Evolutionary conservation across 2,113 vertebrate genomes (phyloP).

Genomic region (Larimichthys crocea): DNA sequence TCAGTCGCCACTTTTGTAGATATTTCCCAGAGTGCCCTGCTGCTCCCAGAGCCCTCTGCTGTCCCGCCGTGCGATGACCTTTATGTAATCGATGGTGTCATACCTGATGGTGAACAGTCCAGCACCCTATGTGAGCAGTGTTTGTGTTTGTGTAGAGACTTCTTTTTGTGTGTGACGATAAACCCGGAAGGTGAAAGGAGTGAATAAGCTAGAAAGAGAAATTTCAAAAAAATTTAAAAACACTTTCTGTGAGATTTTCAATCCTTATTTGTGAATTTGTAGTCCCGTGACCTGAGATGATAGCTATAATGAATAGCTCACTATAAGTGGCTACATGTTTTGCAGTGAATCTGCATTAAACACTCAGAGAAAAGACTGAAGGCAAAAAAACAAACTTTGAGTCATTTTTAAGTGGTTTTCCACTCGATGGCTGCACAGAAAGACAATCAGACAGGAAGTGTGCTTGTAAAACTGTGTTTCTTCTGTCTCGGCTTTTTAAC

Average conservation of each 20-base stretch:
- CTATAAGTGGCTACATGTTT: conserved; percentile 1
- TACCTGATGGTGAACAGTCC: conserved; percentile 41
- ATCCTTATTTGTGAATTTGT: conserved; percentile 24
- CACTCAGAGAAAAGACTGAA: background rate
- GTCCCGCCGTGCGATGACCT: conserved; percentile 56
- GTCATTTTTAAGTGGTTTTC: conserved; percentile 39
- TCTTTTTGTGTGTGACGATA: conserved; percentile 34
- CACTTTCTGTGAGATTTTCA: background rate
- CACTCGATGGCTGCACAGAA: conserved; percentile 48
- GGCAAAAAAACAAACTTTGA: conserved; percentile 21
- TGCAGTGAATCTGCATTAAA: conserved; percentile 18
- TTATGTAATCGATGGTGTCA: conserved; percentile 46
- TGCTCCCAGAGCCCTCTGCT: conserved; percentile 47
- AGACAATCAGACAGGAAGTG: conserved; percentile 77
- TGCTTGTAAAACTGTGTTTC: conserved; percentile 42
- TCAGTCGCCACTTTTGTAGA: conserved; percentile 60
- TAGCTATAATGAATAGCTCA: background rate
- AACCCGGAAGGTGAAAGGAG: conserved; percentile 1
- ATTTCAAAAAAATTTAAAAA: conserved; percentile 21
- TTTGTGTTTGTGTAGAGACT: conserved; percentile 69
- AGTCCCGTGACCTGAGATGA: conserved; percentile 2
- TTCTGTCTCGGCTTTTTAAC: conserved; percentile 62
- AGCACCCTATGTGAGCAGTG: conserved; percentile 48
- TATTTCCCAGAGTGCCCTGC: conserved; percentile 63
- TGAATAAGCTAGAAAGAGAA: conserved; percentile 47